Evolutionary conservation across 2,797 vertebrate species (phyloP).

Genomic region (Takifugu rubripes): DNA sequence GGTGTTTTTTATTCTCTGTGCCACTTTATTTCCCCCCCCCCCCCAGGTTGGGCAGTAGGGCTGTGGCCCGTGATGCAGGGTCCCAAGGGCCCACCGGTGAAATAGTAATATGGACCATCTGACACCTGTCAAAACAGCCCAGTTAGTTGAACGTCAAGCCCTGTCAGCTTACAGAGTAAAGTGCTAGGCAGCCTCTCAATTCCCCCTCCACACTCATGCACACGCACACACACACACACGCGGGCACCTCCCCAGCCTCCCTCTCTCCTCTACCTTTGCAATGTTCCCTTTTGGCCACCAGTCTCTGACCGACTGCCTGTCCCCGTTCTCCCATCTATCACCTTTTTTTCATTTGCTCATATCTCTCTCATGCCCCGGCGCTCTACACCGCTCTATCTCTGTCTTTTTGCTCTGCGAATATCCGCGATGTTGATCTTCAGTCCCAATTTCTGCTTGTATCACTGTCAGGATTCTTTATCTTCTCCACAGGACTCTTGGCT

Average conservation of each 20-base stretch:
- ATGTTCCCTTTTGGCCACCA: neutral
- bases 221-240: conserved; percentile 1
- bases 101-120: conserved; percentile 82
- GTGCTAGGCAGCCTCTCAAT: conserved; percentile 70
- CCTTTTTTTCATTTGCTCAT: conserved; percentile 29
- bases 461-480: conserved; percentile 6
- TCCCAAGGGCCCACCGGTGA: conserved; percentile 73
- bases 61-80: conserved; percentile 73
- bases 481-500: too few species aligned
- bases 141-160: conserved; percentile 77
- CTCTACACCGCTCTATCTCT: conserved; percentile 25
- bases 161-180: conserved; percentile 74
- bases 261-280: conserved; percentile 1
- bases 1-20: conserved; percentile 44
- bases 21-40: conserved; percentile 70
- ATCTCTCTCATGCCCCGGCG: conserved; percentile 28
- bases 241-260: conserved; percentile 6
- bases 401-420: conserved; percentile 13
- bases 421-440: conserved; percentile 6
- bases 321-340: conserved; percentile 32
- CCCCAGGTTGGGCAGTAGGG: conserved; percentile 64
- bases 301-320: conserved; percentile 26
- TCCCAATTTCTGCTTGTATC: conserved; percentile 11
- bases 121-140: conserved; percentile 85
- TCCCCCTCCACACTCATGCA: conserved; percentile 26